Conservation (phyloP, 2,113 vertebrate genomes). For the Paramormyrops kingsleyae region DNA sequence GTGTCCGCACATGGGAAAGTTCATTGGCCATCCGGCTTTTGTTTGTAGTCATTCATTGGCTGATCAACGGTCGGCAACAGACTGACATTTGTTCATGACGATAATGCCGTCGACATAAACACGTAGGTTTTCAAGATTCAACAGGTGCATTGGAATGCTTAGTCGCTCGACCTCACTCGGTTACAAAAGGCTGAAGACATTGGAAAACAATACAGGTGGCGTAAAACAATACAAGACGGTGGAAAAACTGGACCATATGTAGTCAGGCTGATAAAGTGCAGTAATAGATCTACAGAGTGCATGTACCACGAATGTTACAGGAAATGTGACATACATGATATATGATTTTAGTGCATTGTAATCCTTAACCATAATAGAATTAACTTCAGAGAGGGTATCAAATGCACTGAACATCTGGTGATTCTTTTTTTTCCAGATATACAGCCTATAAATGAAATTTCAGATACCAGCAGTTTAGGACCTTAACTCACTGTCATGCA, state of each 20-base stretch:
- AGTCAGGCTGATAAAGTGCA: neutral
- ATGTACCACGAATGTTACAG: neutral
- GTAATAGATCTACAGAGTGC: neutral
- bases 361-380: neutral
- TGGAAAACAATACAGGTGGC: neutral
- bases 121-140: neutral
- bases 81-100: neutral
- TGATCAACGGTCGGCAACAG: neutral
- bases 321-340: neutral
- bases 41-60: neutral
- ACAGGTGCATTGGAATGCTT: neutral
- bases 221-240: neutral
- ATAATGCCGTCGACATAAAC: neutral
- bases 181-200: neutral
- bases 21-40: neutral
- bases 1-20: neutral
- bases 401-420: neutral
- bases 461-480: neutral
- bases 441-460: neutral
- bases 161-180: neutral
- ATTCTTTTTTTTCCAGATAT: neutral
- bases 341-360: neutral
- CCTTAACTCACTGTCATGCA: neutral
- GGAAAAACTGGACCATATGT: neutral
- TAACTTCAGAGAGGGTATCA: neutral